phyloP scores from a whole-genome alignment of 2,888 invertebrate species.

The Orthosia cruda region DNA sequence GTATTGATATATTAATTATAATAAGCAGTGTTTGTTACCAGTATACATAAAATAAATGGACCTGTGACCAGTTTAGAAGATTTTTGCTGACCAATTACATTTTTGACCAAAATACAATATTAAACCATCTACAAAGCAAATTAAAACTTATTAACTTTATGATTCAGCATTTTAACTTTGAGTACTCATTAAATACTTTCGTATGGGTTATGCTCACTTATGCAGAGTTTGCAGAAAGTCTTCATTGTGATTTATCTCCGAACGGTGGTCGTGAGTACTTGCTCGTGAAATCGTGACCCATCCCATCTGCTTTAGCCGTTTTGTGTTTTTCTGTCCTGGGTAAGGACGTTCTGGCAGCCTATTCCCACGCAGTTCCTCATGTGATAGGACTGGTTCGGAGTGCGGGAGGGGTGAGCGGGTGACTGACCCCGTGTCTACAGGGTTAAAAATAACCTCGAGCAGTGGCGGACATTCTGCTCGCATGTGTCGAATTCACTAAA shows the following conservation, averaged over 20 bases:
- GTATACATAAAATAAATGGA: no score
- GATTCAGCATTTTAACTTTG: not conserved
- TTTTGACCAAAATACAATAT: not conserved
- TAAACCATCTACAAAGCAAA: not conserved
- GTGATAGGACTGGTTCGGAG: slow-evolving; percentile 89
- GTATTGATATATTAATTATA: no score
- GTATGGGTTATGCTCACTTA: not conserved
- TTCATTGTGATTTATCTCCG: slow-evolving; percentile 54
- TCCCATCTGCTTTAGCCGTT: slow-evolving; percentile 70
- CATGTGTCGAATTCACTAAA: slow-evolving; percentile 92
- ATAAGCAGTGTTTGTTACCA: no score
- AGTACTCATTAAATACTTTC: not conserved
- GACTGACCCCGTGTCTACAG: slow-evolving; percentile 90
- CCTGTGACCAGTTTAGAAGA: no score
- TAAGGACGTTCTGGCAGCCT: slow-evolving; percentile 81
- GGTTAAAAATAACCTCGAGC: slow-evolving; percentile 91
- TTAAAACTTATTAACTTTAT: not conserved
- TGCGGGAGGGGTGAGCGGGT: slow-evolving; percentile 89
- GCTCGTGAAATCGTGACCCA: slow-evolving; percentile 45
- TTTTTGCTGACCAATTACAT: no score
- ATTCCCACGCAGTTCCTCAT: slow-evolving; percentile 91
- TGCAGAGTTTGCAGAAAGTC: slow-evolving; percentile 28
- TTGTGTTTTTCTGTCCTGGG: slow-evolving; percentile 74
- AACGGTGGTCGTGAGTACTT: slow-evolving; percentile 39
- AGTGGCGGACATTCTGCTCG: slow-evolving; percentile 90